Evolutionary conservation across 1,140 invertebrate genomes (phyloP), one percentile per base, ranked within the genome.

Genomic region (Drosophila suzukii): DNA sequence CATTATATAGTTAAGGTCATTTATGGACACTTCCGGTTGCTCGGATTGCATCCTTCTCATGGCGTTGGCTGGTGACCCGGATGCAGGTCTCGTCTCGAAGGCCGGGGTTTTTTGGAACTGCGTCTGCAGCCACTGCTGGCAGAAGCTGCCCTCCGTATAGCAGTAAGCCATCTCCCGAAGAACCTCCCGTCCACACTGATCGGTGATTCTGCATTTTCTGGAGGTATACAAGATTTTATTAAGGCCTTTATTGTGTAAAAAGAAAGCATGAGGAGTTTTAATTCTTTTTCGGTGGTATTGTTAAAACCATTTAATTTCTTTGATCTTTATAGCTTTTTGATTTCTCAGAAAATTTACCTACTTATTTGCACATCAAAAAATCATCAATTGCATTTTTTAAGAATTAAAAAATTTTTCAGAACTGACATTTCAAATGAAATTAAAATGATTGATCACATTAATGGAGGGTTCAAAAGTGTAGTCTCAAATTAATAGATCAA

Each of bases 111-210:
- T 91, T 30, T 91, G 85, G 0, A 78, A 81, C 43, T 91, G 91
- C 0, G 84, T 77, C 39, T 95, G 94, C 32, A 97, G 94, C 95
- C 95, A 96, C 47, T 93, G 94, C 86, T 97, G 95, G 91, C 97
- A 97, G 68, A 94, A 95, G 61, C 95, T 96, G 44, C 95, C 96
- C 80, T 96, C 95, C 2, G 95, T 93, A 86, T 97, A 97, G 85
- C 97, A 98, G 77, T 96, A 97, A 6, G 97, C 96, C 4, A 95
- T 96, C 91, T 98, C 95, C 68, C 95, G 94, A 70, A 97, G 94
- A 47, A 96, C 94, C 84, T 96, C 95, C 39, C 94, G 94, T 1
- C 95, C 95, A 86, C 97, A 98, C 65, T 96, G 93, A 13, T 95
- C 93, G 12, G 94, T 94, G 81, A 95, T 95, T 78, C 94, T 95